Evolutionary conservation across 2,888 invertebrate species (phyloP).

Genomic region (Malacosoma neustria): DNA sequence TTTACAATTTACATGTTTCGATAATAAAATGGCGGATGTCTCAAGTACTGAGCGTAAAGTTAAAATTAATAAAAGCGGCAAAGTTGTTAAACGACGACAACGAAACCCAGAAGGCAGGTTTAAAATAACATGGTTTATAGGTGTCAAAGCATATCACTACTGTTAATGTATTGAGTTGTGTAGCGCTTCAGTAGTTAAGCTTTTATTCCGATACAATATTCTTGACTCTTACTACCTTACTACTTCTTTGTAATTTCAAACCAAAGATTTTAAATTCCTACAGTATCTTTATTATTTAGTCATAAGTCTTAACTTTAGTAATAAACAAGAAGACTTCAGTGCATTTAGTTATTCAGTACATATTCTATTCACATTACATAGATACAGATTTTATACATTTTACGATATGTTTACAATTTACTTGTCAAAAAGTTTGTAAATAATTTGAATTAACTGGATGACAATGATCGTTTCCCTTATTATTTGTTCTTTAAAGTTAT

Average conservation of each 20-base stretch:
- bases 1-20: slow-evolving; percentile 30
- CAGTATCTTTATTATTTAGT: slow-evolving; percentile 7
- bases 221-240: slow-evolving; percentile 65
- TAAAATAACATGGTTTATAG: slow-evolving; percentile 11
- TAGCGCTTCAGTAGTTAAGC: slow-evolving; percentile 19
- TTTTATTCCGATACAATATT: slow-evolving; percentile 20
- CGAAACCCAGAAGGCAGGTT: slow-evolving; percentile 66
- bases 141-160: slow-evolving; percentile 5
- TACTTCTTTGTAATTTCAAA: slow-evolving; percentile 41
- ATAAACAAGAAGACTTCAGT: too few species aligned
- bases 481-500: not conserved
- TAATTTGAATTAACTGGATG: too few species aligned
- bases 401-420: not conserved
- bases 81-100: slow-evolving; percentile 62
- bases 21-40: slow-evolving; percentile 74
- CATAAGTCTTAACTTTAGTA: not conserved
- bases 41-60: slow-evolving; percentile 63
- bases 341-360: not conserved
- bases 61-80: slow-evolving; percentile 65
- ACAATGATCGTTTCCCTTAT: not conserved
- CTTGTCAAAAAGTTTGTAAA: not conserved
- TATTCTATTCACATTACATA: not conserved
- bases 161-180: slow-evolving; percentile 5
- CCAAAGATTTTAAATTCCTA: slow-evolving; percentile 12
- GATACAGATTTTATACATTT: not conserved